Percentiles rank a stretch among this genome's conserved stretches.
These are phyloP conservation scores for Scaptomyza flava DNA, from an alignment of 2,888 invertebrate genomes.

Conservation along the genomic window DNA sequence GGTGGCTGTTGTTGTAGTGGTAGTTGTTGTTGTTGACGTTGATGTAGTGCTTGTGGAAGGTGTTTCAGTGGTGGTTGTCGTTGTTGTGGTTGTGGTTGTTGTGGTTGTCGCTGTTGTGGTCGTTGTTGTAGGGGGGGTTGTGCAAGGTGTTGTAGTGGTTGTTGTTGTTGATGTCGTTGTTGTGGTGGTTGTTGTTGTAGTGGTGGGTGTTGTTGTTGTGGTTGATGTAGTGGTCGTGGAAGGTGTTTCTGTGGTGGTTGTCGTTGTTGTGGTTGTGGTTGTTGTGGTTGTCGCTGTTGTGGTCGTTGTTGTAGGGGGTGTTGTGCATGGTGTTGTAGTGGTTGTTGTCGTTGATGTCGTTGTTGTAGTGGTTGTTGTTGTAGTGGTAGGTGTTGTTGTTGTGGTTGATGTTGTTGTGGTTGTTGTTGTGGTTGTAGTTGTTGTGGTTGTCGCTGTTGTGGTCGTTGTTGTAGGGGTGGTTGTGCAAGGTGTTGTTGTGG, in stretches of 20 bases:
- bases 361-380: constrained; percentile 15
- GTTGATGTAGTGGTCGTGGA: no score
- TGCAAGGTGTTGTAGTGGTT: background rate
- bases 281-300: constrained; percentile 25
- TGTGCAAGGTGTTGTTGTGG: constrained; percentile 1
- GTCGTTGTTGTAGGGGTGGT: constrained; percentile 9
- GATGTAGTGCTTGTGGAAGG: constrained; percentile 18
- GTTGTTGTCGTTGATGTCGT: constrained; percentile 3
- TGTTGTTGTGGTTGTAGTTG: background rate
- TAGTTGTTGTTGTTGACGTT: constrained; percentile 1
- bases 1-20: constrained; percentile 10
- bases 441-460: constrained; percentile 8
- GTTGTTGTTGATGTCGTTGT: constrained; percentile 10
- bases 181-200: constrained; percentile 10
- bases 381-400: constrained; percentile 8
- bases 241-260: no score
- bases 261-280: constrained; percentile 7
- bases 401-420: constrained; percentile 13
- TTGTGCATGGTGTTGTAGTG: no score
- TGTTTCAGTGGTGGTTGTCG: constrained; percentile 12
- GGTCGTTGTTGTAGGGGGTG: constrained; percentile 19
- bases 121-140: background rate
- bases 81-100: constrained; percentile 11
- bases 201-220: constrained; percentile 10
- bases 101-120: constrained; percentile 13